These are phyloP conservation scores for Dynastes grantii DNA, from an alignment of 2,888 invertebrate species.

Conservation along the genomic window DNA sequence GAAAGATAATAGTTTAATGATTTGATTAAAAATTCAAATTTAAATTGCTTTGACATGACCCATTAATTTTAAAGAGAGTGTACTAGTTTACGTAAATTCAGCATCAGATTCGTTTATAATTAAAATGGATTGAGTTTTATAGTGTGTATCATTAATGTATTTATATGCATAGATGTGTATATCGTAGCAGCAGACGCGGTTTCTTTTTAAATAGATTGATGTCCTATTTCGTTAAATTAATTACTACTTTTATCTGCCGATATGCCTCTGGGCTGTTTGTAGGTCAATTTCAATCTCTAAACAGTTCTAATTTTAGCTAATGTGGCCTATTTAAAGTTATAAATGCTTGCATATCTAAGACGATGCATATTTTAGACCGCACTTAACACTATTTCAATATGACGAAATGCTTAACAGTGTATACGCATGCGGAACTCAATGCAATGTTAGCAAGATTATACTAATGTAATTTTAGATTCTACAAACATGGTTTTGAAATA, in stretches of 20 bases:
- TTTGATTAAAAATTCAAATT: too few relatives aligned
- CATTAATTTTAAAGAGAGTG: too few relatives aligned
- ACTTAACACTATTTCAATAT: too few relatives aligned
- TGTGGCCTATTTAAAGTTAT: conserved; percentile 9
- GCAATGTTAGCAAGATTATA: too few relatives aligned
- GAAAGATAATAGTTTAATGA: too few relatives aligned
- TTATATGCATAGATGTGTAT: neutral
- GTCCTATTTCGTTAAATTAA: neutral
- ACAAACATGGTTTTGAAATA: too few relatives aligned
- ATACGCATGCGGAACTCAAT: too few relatives aligned
- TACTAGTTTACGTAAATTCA: neutral
- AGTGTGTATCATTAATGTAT: neutral
- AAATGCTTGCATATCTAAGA: conserved; percentile 3
- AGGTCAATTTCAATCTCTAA: conserved; percentile 5
- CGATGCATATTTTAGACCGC: neutral
- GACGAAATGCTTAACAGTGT: too few relatives aligned
- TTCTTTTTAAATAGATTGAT: neutral
- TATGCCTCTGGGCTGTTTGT: neutral
- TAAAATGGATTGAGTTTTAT: neutral
- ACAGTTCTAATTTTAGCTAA: conserved; percentile 27
- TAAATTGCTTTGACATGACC: too few relatives aligned
- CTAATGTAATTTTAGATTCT: too few relatives aligned
- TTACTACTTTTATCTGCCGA: neutral
- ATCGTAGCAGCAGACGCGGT: neutral
- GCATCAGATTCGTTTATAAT: neutral